phyloP scores from a whole-genome alignment of 2,113 vertebrate species.

The Crotalus helleri region DNA sequence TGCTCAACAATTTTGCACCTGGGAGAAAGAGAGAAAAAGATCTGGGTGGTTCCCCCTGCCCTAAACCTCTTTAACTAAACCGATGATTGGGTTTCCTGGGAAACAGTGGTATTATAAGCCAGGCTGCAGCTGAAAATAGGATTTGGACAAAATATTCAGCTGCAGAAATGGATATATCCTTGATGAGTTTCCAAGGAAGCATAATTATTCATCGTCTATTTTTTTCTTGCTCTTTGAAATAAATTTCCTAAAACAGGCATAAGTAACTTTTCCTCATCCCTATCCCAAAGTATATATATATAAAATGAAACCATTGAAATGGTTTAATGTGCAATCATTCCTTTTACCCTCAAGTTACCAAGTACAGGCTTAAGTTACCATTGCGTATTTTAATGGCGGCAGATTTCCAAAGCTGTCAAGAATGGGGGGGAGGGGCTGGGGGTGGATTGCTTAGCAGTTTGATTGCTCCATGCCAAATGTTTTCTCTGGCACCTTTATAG shows the following conservation, averaged over 20 bases:
- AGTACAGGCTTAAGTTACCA: not conserved
- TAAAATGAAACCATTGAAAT: not conserved
- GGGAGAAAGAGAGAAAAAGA: not conserved
- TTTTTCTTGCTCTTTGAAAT: not conserved
- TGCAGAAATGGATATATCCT: slow-evolving; percentile 12
- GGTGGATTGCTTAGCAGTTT: not conserved
- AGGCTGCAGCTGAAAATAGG: slow-evolving; percentile 17
- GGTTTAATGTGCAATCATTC: not conserved
- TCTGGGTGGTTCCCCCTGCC: not conserved
- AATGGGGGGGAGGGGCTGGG: not conserved
- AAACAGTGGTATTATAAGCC: slow-evolving; percentile 15
- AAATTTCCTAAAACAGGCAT: not conserved
- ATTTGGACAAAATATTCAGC: slow-evolving; percentile 22
- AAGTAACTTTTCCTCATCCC: not conserved
- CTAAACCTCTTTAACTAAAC: slow-evolving; percentile 1
- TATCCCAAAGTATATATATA: not conserved
- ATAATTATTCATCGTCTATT: slow-evolving; percentile 16
- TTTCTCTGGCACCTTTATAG: not conserved
- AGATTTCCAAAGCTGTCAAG: not conserved
- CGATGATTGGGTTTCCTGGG: slow-evolving; percentile 23
- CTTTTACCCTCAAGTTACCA: not conserved
- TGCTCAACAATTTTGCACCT: not conserved
- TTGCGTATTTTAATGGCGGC: not conserved
- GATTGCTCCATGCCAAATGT: not conserved
- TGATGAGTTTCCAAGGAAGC: slow-evolving; percentile 16